Conservation (phyloP, 2,888 invertebrate species). For the Erebia palarica region DNA sequence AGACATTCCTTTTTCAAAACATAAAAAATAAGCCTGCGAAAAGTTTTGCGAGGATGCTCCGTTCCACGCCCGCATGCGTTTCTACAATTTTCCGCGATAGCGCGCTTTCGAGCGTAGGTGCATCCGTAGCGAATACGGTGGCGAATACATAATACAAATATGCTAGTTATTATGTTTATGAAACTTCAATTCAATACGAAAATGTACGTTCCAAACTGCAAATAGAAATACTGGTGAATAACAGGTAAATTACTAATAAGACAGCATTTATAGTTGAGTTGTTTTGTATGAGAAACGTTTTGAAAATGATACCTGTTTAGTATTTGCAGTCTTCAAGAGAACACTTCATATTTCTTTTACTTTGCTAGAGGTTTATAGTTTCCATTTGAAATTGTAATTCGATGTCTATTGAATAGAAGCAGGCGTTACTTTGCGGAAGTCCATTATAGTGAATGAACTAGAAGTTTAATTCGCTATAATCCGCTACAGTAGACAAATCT, state of each 20-base stretch:
- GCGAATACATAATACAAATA: conserved; percentile 40
- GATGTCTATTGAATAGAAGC: too few species aligned
- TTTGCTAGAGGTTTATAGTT: too few species aligned
- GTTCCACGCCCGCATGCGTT: conserved; percentile 62
- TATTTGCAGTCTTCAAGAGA: not conserved
- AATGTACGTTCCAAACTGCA: conserved; percentile 25
- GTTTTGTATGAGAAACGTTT: conserved; percentile 14
- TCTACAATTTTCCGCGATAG: conserved; percentile 68
- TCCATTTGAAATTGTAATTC: too few species aligned
- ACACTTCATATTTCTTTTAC: too few species aligned
- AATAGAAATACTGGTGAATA: conserved; percentile 27
- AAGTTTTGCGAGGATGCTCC: conserved; percentile 52
- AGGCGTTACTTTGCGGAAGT: too few species aligned
- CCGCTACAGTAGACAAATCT: too few species aligned
- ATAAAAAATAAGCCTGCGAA: conserved; percentile 50
- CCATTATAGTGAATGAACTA: too few species aligned
- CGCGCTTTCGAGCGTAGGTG: conserved; percentile 53
- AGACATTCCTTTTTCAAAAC: conserved; percentile 45
- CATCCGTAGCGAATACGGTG: conserved; percentile 42
- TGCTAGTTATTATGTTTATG: conserved; percentile 41
- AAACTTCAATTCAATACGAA: conserved; percentile 38
- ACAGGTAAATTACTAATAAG: conserved; percentile 19
- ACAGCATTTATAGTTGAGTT: conserved; percentile 21
- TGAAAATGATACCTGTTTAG: conserved; percentile 3
- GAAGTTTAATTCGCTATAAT: too few species aligned